Evolutionary conservation across 1,140 invertebrate species (phyloP), one percentile per base, ranked within the genome.

Genomic region (Diorhabda sublineata): DNA sequence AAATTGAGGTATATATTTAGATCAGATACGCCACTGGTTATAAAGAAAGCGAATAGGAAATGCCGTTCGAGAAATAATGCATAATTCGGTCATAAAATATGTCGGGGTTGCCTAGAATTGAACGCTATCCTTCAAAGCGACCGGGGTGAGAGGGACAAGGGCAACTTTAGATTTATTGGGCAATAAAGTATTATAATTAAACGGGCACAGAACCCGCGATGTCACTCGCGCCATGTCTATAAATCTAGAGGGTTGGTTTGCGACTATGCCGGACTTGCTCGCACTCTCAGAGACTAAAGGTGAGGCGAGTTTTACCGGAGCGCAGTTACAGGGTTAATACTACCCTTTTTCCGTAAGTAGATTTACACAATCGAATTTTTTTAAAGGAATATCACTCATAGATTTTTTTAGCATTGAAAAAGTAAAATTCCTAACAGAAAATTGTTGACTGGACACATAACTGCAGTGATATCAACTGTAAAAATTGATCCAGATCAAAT

Each of bases 51-150:
- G 68, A 70, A 73, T 63, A 68, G 70, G 71, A 71, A 70, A 71
- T 66, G 59, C 61, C 61, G 65, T 63, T 61, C 45, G 68, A 73
- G 76, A 74, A 77, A 81, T 80, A 81, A 82, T 81, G 80, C 80
- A 81, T 81, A 82, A 81, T 82, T 81, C 76, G 80, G 77, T 80
- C 81, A 78, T 82, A 82, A 82, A 82, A 80, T 81, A 82, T 79
- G 80, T 81, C 80, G 73, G 79, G 78, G 75, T 78, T 60, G 74
- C 76, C 74, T 76, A 76, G 79, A 80, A 81, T 80, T 81, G 80
- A 81, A 78, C 79, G 81, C 79, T 79, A 80, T 82, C 80, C 81
- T 78, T 82, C 81, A 82, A 81, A 80, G 75, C 72, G 72, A 75
- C 69, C 71, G 71, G 71, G 71, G 67, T 69, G 75, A 26, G 26